A percentile compares a stretch with the other conserved stretches of the same genome.
Conservation (phyloP, 1,140 invertebrate species). For the Apis cerana region DNA sequence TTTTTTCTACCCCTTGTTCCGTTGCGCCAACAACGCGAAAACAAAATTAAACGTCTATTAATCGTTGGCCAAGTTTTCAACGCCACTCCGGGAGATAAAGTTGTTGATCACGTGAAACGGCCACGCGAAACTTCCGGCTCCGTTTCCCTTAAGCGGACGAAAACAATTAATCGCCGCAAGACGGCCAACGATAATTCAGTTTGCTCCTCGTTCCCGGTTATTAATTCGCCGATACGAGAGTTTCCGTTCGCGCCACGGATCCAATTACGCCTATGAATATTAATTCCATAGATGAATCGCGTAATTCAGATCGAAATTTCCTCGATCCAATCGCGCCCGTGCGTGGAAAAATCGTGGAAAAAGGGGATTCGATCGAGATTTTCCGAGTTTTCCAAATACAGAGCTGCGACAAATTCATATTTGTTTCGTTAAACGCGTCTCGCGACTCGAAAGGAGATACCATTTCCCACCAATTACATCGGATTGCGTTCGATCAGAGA, state of each 20-base stretch:
- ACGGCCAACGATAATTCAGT: constrained; percentile 33
- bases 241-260: constrained; percentile 3
- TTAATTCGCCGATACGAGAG: constrained; percentile 12
- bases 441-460: no score
- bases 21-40: neutral
- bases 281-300: constrained; percentile 23
- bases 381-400: no score
- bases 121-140: neutral
- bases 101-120: constrained; percentile 10
- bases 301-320: neutral
- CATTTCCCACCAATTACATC: no score
- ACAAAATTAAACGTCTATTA: constrained; percentile 15
- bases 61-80: constrained; percentile 9
- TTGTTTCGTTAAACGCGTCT: no score
- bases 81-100: neutral
- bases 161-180: constrained; percentile 31
- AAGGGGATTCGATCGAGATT: no score
- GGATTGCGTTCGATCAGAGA: no score
- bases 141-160: constrained; percentile 24
- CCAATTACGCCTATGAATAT: constrained; percentile 40
- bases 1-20: neutral
- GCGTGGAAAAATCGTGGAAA: no score
- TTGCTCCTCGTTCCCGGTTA: neutral
- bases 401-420: no score
- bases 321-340: neutral